Evolutionary conservation across 2,113 vertebrate genomes (phyloP), one percentile per base, ranked within the genome.

Genomic region (Megaleporinus macrocephalus): DNA sequence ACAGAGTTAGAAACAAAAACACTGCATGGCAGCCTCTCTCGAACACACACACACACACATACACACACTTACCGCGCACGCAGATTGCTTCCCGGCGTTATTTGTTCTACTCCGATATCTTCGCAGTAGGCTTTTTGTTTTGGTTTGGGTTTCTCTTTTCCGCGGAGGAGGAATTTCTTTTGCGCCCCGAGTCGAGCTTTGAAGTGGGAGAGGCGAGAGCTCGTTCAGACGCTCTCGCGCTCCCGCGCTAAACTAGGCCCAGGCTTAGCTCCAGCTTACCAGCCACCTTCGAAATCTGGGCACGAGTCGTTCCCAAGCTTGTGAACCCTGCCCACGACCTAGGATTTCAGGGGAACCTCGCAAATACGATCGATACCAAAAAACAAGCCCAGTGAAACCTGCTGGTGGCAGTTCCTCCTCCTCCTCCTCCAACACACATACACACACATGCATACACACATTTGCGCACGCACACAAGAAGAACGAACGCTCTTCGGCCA

Each of bases 1-100:
- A 90, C 88, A 88, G 87, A 90, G 77, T 89, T 89, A 86, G 87
- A 90, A 91, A 90, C 86, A 90, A 89, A n/a, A 91, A 92, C 90
- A 92, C 86, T 92, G 91, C 92, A 93, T 94, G 93, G 86, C 92
- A 89, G 90, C 87, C 87, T 91, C 88, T 90, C 83, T 84, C 84
- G 82, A 74, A 88, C 76, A 87, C 73, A 81, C 57, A 68, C 72
- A 75, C 70, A 24, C 69, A 73, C 69, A 44, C 22, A n/a, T n/a
- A n/a, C n/a, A n/a, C n/a, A n/a, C 80, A 76, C 72, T 77, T 33
- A 74, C 16, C 53, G 20, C 85, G 71, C 63, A 55, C 79, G 75
- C 85, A 84, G 63, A 80, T 71, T 82, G 44, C 83, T 80, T 65
- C 59, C 36, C 62, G 72, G 62, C 63, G 89, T 92, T 88, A 88